Percentiles rank a stretch among this genome's conserved stretches.
Evolutionary conservation across 2,113 vertebrate species (phyloP).

Genomic region (Panurus biarmicus): DNA sequence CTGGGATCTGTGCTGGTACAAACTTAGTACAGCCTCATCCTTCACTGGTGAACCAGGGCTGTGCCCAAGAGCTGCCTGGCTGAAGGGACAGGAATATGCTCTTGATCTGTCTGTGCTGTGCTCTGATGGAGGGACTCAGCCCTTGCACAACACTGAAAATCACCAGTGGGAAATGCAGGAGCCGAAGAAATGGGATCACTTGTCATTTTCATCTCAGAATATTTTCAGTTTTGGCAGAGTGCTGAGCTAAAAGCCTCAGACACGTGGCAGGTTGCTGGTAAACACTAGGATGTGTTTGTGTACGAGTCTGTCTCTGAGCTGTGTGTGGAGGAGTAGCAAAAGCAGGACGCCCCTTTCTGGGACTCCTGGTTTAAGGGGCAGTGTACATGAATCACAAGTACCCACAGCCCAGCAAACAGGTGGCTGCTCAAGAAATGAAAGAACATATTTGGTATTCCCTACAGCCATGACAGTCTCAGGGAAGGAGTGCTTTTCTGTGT

Average conservation of each 20-base stretch:
- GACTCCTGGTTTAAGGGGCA: not conserved
- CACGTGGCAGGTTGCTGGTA: not conserved
- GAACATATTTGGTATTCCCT: not conserved
- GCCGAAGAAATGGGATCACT: not conserved
- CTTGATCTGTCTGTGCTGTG: not conserved
- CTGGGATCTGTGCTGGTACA: not conserved
- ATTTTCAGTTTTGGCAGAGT: not conserved
- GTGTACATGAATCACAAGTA: not conserved
- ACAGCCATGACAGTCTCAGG: slow-evolving; percentile 4
- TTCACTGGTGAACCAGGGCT: not conserved
- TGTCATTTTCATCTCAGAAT: not conserved
- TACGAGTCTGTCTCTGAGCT: not conserved
- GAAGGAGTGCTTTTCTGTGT: not conserved
- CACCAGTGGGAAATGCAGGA: not conserved
- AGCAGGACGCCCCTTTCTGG: not conserved
- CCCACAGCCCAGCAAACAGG: not conserved
- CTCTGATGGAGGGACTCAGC: not conserved
- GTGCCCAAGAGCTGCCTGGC: not conserved
- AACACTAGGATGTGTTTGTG: not conserved
- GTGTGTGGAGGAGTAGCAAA: not conserved
- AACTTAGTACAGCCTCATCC: not conserved
- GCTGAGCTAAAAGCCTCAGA: not conserved
- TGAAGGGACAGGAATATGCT: not conserved
- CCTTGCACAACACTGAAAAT: not conserved
- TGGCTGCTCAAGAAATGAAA: not conserved